These are phyloP conservation scores for Lycocorax pyrrhopterus DNA, from an alignment of 2,113 vertebrate species.

Conservation along the genomic window DNA sequence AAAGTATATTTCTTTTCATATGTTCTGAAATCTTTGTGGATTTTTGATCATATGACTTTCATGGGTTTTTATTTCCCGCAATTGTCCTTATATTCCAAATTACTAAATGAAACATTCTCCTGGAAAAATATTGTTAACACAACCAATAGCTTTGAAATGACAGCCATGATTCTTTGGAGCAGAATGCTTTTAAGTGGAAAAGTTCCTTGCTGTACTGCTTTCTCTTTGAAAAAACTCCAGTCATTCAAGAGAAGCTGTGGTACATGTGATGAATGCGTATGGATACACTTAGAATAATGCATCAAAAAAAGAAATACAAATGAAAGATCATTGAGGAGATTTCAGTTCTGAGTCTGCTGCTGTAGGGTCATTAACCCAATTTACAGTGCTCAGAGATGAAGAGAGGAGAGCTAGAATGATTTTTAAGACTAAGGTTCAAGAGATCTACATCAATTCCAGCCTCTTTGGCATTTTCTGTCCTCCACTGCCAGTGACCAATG, in stretches of 20 bases:
- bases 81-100: conserved; percentile 15
- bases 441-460: not conserved
- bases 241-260: not conserved
- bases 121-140: conserved; percentile 27
- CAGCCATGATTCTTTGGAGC: not conserved
- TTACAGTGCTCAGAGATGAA: not conserved
- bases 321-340: not conserved
- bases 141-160: conserved; percentile 17
- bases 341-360: not conserved
- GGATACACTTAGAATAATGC: not conserved
- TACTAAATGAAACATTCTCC: conserved; percentile 32
- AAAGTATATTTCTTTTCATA: not conserved
- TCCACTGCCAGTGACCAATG: not conserved
- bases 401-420: not conserved
- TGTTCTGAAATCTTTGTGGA: conserved; percentile 29
- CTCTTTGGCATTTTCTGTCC: not conserved
- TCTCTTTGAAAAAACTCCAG: not conserved
- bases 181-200: conserved; percentile 39
- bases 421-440: not conserved
- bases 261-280: not conserved
- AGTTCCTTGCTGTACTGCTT: not conserved
- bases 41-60: conserved; percentile 14
- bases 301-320: not conserved
- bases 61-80: not conserved
- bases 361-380: not conserved